These are phyloP conservation scores for Philotrypesis tridentata DNA, from an alignment of 1,140 invertebrate genomes.

Conservation along the genomic window DNA sequence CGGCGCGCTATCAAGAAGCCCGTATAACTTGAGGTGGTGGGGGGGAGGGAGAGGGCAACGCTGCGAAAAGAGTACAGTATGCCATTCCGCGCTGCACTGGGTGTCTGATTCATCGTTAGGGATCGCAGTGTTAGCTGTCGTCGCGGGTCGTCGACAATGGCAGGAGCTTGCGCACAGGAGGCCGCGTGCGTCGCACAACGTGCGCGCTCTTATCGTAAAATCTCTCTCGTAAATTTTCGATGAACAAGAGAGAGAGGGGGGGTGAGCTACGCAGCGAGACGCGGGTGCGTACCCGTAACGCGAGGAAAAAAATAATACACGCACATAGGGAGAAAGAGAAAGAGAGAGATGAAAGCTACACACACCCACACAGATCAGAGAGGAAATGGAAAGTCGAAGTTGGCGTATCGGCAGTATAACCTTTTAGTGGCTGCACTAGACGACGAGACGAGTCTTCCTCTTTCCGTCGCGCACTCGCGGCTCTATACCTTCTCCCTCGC, in stretches of 20 bases:
- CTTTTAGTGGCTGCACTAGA: slow-evolving; percentile 6
- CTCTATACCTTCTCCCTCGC: too few relatives aligned
- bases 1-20: background rate
- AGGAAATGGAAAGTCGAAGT: background rate
- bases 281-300: background rate
- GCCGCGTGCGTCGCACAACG: too few relatives aligned
- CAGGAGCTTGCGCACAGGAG: too few relatives aligned
- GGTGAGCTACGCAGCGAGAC: too few relatives aligned
- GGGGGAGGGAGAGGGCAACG: too few relatives aligned
- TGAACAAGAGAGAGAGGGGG: too few relatives aligned
- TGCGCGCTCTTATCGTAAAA: background rate
- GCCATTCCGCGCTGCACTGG: background rate
- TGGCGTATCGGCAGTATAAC: slow-evolving; percentile 21
- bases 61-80: too few relatives aligned
- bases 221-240: background rate
- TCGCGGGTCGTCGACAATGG: too few relatives aligned
- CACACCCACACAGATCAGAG: too few relatives aligned
- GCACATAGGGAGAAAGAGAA: background rate
- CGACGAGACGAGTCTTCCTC: background rate
- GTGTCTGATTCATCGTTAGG: background rate
- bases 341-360: too few relatives aligned
- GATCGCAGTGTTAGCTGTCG: background rate
- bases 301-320: background rate
- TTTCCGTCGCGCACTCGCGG: background rate
- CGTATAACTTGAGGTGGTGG: background rate